These are phyloP conservation scores for Thalassaphorura encarpata DNA, from an alignment of 1,140 invertebrate genomes.

Conservation along the genomic window DNA sequence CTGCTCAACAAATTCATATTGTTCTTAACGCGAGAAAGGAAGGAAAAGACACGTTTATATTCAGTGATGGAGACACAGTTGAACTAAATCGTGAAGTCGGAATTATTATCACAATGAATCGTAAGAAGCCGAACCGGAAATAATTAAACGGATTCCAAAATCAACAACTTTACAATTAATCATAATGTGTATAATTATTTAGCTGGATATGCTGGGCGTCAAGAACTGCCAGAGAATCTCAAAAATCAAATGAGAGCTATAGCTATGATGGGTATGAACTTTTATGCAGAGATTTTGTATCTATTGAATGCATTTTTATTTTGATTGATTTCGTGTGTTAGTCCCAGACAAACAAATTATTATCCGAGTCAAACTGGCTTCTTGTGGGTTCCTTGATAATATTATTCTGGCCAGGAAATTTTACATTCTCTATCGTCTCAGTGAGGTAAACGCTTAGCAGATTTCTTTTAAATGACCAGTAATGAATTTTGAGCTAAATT, in stretches of 20 bases:
- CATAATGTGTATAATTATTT: slow-evolving; percentile 52
- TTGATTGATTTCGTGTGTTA: no score
- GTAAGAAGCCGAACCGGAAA: no score
- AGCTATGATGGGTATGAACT: slow-evolving; percentile 97
- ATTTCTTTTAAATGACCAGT: no score
- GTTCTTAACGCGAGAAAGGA: slow-evolving; percentile 73
- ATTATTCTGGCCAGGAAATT: slow-evolving; percentile 91
- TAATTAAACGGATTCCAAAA: slow-evolving; percentile 44
- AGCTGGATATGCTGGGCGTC: slow-evolving; percentile 90
- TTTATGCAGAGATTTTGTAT: no score
- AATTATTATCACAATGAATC: slow-evolving; percentile 93
- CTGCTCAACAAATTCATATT: slow-evolving; percentile 75
- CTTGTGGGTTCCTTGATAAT: slow-evolving; percentile 91
- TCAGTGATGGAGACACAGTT: slow-evolving; percentile 57
- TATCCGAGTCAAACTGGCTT: slow-evolving; percentile 85
- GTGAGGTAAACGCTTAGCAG: no score
- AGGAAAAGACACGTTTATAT: slow-evolving; percentile 75
- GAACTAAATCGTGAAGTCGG: slow-evolving; percentile 79
- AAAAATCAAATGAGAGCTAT: slow-evolving; percentile 96
- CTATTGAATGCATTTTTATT: no score
- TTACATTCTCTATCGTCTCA: slow-evolving; percentile 91
- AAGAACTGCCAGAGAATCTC: slow-evolving; percentile 87
- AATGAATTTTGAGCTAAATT: no score
- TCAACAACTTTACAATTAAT: not conserved
- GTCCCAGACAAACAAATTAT: slow-evolving; percentile 96